phyloP scores from a whole-genome alignment of 2,888 invertebrate species.

The Adelognathus sp. region DNA sequence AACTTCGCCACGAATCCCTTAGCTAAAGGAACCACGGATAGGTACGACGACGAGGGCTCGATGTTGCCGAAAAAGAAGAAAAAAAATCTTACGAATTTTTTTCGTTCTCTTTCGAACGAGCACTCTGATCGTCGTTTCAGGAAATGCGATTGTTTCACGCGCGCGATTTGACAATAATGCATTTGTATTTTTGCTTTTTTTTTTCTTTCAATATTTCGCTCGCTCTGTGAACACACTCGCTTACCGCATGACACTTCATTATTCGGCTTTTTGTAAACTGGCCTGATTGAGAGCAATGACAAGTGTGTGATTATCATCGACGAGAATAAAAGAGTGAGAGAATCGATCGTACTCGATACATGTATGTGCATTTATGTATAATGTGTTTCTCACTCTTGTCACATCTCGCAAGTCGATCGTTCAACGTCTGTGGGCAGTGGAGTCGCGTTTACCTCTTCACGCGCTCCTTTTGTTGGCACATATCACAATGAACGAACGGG shows the following conservation, averaged over 20 bases:
- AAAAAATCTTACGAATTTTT: neutral
- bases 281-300: slow-evolving; percentile 48
- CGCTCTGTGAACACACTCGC: slow-evolving; percentile 14
- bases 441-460: slow-evolving; percentile 23
- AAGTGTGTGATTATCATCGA: slow-evolving; percentile 20
- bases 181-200: neutral
- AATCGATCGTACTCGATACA: neutral
- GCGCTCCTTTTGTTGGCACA: slow-evolving; percentile 67
- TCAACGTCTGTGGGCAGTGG: slow-evolving; percentile 44
- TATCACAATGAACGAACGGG: slow-evolving; percentile 67
- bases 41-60: slow-evolving; percentile 39
- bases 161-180: slow-evolving; percentile 18
- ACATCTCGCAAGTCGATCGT: slow-evolving; percentile 3
- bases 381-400: slow-evolving; percentile 17
- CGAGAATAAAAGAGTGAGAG: slow-evolving; percentile 4
- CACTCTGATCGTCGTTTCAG: slow-evolving; percentile 41
- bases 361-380: neutral
- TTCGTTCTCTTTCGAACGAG: too few species aligned
- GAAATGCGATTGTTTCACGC: slow-evolving; percentile 50
- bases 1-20: slow-evolving; percentile 58
- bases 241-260: slow-evolving; percentile 30
- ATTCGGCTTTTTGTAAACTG: slow-evolving; percentile 41
- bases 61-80: neutral
- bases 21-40: slow-evolving; percentile 56
- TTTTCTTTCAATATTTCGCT: neutral